phyloP scores from a whole-genome alignment of 2,113 vertebrate species.

The Thryonomys swinderianus region DNA sequence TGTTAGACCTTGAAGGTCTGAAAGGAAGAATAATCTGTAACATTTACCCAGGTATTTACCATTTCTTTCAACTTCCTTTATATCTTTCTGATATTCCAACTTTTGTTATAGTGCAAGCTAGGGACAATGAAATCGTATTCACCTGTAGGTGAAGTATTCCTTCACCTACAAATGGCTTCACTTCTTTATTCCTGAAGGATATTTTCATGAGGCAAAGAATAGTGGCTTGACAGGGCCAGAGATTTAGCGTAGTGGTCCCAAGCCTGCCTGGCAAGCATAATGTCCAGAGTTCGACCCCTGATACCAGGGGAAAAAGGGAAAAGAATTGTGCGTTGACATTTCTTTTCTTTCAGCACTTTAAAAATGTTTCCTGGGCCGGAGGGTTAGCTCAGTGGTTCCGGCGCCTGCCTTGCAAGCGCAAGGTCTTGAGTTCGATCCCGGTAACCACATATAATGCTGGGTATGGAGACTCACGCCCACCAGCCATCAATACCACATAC shows the following conservation, averaged over 20 bases:
- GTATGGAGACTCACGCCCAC: too few species aligned
- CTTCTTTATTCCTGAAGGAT: neutral
- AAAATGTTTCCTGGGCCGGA: neutral
- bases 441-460: too few species aligned
- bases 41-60: neutral
- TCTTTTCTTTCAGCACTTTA: neutral
- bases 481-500: too few species aligned
- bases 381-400: too few species aligned
- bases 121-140: neutral
- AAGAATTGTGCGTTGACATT: neutral
- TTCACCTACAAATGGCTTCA: neutral
- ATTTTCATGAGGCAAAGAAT: constrained; percentile 4
- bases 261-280: too few species aligned
- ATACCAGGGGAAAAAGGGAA: too few species aligned
- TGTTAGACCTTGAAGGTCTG: neutral
- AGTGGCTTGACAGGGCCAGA: too few species aligned
- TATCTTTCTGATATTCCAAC: neutral
- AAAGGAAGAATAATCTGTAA: neutral
- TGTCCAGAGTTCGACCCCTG: too few species aligned
- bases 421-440: too few species aligned
- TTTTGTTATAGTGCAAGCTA: neutral
- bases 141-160: too few species aligned
- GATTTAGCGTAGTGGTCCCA: too few species aligned
- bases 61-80: neutral
- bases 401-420: too few species aligned